These are phyloP conservation scores for Ramphastos sulfuratus DNA, from an alignment of 2,113 vertebrate species.

Conservation along the genomic window DNA sequence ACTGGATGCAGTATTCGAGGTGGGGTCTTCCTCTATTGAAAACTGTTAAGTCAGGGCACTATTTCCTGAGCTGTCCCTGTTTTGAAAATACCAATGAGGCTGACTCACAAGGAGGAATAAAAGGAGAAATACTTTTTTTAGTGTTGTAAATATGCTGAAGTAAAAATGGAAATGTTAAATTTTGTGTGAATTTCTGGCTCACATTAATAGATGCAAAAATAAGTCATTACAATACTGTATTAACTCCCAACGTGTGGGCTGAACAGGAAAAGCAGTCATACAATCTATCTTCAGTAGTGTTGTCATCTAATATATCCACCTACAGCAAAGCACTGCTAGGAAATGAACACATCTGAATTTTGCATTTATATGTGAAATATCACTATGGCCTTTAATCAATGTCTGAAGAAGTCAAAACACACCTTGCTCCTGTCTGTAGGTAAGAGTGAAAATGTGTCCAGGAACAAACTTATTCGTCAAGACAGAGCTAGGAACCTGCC, in stretches of 20 bases:
- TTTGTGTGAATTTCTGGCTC: neutral
- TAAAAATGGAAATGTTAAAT: slow-evolving; percentile 18
- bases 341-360: neutral
- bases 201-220: neutral
- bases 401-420: neutral
- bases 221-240: neutral
- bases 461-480: neutral
- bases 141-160: neutral
- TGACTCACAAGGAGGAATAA: slow-evolving; percentile 8
- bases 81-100: neutral
- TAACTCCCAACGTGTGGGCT: neutral
- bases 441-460: neutral
- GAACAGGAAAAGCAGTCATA: slow-evolving; percentile 6
- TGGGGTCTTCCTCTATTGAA: neutral
- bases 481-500: neutral
- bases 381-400: neutral
- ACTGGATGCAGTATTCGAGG: too few species aligned
- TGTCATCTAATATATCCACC: neutral
- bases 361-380: neutral
- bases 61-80: neutral
- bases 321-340: neutral
- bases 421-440: neutral
- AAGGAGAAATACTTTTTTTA: neutral
- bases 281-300: neutral
- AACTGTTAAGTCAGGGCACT: neutral